Percentiles rank a stretch among this genome's conserved stretches.
phyloP scores from a whole-genome alignment of 2,888 invertebrate species.

The Xylota sylvarum region DNA sequence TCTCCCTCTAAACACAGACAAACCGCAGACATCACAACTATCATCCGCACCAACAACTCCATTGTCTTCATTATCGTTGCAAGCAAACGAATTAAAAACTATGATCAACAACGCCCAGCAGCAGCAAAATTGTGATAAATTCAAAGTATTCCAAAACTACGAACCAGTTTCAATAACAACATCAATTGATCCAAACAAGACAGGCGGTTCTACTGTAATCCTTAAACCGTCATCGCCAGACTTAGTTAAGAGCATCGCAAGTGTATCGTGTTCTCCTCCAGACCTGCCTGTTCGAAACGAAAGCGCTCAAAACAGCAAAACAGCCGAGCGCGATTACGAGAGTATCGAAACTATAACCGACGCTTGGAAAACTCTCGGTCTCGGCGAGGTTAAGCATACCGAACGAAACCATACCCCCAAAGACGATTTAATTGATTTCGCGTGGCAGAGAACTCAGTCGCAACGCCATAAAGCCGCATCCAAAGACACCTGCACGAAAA shows the following conservation, averaged over 20 bases:
- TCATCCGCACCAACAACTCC: slow-evolving; percentile 72
- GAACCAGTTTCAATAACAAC: slow-evolving; percentile 84
- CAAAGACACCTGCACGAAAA: slow-evolving; percentile 80
- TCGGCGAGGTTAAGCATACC: slow-evolving; percentile 90
- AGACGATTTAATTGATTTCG: slow-evolving; percentile 84
- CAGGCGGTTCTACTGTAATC: slow-evolving; percentile 82
- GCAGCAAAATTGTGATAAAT: slow-evolving; percentile 81
- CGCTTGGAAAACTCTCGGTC: slow-evolving; percentile 93
- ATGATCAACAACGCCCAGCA: slow-evolving; percentile 55
- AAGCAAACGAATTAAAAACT: slow-evolving; percentile 70
- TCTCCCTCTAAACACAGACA: slow-evolving; percentile 78
- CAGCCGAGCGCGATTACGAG: slow-evolving; percentile 87
- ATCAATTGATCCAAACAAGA: slow-evolving; percentile 81
- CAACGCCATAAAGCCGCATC: slow-evolving; percentile 85
- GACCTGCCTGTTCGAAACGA: slow-evolving; percentile 82
- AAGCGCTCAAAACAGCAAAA: slow-evolving; percentile 76
- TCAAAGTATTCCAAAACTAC: slow-evolving; percentile 83
- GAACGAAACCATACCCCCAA: slow-evolving; percentile 85
- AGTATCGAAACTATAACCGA: slow-evolving; percentile 91
- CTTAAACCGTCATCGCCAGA: slow-evolving; percentile 82
- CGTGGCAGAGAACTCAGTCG: slow-evolving; percentile 84
- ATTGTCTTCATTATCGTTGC: slow-evolving; percentile 53
- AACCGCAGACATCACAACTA: slow-evolving; percentile 70
- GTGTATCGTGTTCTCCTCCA: slow-evolving; percentile 78
- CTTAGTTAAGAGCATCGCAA: slow-evolving; percentile 65